Evolutionary conservation across 2,888 invertebrate genomes (phyloP).

Genomic region (Sarcophaga caerulescens): DNA sequence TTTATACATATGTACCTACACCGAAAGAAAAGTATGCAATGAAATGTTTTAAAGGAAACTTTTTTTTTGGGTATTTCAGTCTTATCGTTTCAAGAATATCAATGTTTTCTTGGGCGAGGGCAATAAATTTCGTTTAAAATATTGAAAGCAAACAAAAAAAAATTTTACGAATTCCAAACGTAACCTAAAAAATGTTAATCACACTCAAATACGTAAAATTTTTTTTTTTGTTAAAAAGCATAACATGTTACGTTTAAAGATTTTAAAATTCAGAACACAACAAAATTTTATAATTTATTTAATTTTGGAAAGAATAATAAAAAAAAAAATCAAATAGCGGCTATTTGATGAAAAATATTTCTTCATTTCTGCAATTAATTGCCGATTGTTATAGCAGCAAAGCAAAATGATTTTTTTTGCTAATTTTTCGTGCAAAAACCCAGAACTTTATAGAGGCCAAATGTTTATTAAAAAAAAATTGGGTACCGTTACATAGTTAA

Average conservation of each 20-base stretch:
- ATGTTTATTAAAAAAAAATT: not conserved
- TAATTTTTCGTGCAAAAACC: not conserved
- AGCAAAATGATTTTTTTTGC: not conserved
- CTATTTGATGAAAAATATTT: not conserved
- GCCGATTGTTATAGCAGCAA: not conserved
- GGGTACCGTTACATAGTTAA: constrained; percentile 36
- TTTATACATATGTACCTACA: not conserved
- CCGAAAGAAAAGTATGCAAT: not conserved
- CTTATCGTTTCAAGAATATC: constrained; percentile 53
- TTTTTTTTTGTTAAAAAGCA: not conserved
- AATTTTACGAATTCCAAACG: not conserved
- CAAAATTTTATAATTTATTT: constrained; percentile 1
- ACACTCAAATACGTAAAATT: not conserved
- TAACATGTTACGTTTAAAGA: constrained; percentile 7
- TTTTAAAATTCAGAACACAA: constrained; percentile 60
- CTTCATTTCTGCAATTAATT: constrained; percentile 40
- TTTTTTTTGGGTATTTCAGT: not conserved
- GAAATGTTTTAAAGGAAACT: not conserved
- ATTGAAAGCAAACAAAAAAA: not conserved
- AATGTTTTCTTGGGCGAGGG: constrained; percentile 32
- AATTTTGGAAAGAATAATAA: not conserved
- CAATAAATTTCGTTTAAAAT: constrained; percentile 43
- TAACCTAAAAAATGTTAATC: not conserved
- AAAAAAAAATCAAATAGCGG: not conserved
- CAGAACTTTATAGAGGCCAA: not conserved